Percentiles rank a stretch among this genome's conserved stretches.
These are phyloP conservation scores for Marronus borbonicus DNA, from an alignment of 2,888 invertebrate genomes.

Conservation along the genomic window DNA sequence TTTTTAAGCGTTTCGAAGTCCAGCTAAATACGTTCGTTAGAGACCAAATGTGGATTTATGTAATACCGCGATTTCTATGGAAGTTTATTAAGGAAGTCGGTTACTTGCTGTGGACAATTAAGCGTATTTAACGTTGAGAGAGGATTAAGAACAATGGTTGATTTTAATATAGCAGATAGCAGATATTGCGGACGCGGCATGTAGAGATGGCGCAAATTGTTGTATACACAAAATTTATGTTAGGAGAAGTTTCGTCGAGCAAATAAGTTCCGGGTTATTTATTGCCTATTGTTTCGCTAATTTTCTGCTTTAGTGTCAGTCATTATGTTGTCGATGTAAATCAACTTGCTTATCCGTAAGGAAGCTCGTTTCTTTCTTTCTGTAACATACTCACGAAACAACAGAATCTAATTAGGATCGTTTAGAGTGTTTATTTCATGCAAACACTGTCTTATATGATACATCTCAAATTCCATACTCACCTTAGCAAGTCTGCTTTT, in stretches of 20 bases:
- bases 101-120: slow-evolving; percentile 34
- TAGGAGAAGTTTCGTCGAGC: slow-evolving; percentile 44
- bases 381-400: neutral
- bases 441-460: too few relatives aligned
- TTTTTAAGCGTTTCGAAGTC: slow-evolving; percentile 24
- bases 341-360: slow-evolving; percentile 13
- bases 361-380: slow-evolving; percentile 15
- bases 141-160: slow-evolving; percentile 42
- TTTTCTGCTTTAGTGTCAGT: slow-evolving; percentile 43
- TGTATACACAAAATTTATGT: slow-evolving; percentile 47
- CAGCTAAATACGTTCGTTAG: slow-evolving; percentile 29
- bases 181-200: slow-evolving; percentile 40
- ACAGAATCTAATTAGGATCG: neutral
- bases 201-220: slow-evolving; percentile 46
- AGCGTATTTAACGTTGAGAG: slow-evolving; percentile 40
- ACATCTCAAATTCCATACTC: too few relatives aligned
- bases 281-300: slow-evolving; percentile 45
- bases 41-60: slow-evolving; percentile 42
- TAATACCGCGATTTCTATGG: slow-evolving; percentile 41
- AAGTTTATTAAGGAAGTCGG: slow-evolving; percentile 44
- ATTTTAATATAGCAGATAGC: slow-evolving; percentile 38
- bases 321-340: slow-evolving; percentile 38
- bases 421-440: neutral
- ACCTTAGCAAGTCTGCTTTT: too few relatives aligned
- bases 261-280: slow-evolving; percentile 38